Evolutionary conservation across 2,113 vertebrate genomes (phyloP).

Genomic region (Porphyrio hochstetteri): DNA sequence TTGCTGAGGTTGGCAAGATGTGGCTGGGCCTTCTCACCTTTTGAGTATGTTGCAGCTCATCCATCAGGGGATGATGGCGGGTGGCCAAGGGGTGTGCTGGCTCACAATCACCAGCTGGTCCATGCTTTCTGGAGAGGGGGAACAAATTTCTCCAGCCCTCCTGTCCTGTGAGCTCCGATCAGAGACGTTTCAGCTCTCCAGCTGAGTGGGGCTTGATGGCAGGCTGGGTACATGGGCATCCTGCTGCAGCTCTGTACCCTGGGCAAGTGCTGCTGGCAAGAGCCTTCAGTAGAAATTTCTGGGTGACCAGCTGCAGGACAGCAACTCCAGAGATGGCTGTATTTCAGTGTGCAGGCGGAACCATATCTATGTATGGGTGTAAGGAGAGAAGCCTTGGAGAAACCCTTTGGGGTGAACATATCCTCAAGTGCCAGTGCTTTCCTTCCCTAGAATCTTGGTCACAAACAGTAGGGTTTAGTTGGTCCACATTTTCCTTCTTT

Average conservation of each 20-base stretch:
- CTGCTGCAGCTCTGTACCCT: not conserved
- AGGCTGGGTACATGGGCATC: not conserved
- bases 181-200: not conserved
- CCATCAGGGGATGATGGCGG: not conserved
- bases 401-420: not conserved
- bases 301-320: not conserved
- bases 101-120: not conserved
- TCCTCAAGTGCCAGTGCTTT: not conserved
- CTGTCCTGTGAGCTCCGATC: not conserved
- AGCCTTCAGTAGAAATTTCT: not conserved
- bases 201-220: not conserved
- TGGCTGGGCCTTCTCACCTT: constrained; percentile 40
- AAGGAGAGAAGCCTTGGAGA: not conserved
- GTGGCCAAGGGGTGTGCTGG: not conserved
- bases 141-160: not conserved
- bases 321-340: not conserved
- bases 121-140: fast-evolving
- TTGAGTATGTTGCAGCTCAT: constrained; percentile 22
- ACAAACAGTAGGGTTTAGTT: not conserved
- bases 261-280: not conserved
- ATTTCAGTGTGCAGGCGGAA: not conserved
- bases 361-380: not conserved
- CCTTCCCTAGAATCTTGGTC: not conserved
- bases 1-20: not conserved
- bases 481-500: not conserved